These are phyloP conservation scores for Petrocephalus zakoni DNA, from an alignment of 2,113 vertebrate species.

Conservation along the genomic window DNA sequence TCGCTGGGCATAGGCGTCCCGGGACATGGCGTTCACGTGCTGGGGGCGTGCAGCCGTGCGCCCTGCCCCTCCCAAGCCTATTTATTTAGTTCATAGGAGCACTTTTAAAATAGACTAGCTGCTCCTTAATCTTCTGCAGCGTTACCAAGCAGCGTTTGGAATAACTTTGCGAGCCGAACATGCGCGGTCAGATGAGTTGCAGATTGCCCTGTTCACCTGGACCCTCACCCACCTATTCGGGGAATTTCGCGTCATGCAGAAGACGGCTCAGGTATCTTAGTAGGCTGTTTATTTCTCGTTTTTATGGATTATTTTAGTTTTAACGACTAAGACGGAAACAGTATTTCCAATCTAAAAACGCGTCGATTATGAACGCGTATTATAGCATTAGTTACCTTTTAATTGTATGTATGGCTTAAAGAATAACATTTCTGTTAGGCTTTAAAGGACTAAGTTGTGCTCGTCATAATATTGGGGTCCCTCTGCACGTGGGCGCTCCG, in stretches of 20 bases:
- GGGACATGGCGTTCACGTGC: background rate
- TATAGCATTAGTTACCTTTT: background rate
- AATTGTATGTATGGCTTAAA: background rate
- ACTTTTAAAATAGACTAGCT: conserved; percentile 3
- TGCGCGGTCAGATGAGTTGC: conserved; percentile 6
- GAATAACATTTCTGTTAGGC: background rate
- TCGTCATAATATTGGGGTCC: background rate
- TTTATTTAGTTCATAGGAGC: conserved; percentile 6
- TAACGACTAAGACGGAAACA: background rate
- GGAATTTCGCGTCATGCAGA: background rate
- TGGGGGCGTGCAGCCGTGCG: background rate
- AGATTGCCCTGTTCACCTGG: background rate
- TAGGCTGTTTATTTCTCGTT: background rate
- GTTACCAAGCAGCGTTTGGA: background rate
- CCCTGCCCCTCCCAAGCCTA: background rate
- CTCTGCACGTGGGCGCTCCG: background rate
- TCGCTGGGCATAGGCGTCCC: background rate
- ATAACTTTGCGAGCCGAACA: background rate
- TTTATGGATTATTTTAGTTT: background rate
- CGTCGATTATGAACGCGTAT: background rate
- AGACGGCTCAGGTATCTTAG: background rate
- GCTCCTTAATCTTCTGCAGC: background rate
- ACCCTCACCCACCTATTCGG: conserved; percentile 9
- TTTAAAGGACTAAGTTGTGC: background rate
- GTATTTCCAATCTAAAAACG: background rate